These are phyloP conservation scores for Plebejus argus DNA, from an alignment of 2,888 invertebrate genomes.

Conservation along the genomic window DNA sequence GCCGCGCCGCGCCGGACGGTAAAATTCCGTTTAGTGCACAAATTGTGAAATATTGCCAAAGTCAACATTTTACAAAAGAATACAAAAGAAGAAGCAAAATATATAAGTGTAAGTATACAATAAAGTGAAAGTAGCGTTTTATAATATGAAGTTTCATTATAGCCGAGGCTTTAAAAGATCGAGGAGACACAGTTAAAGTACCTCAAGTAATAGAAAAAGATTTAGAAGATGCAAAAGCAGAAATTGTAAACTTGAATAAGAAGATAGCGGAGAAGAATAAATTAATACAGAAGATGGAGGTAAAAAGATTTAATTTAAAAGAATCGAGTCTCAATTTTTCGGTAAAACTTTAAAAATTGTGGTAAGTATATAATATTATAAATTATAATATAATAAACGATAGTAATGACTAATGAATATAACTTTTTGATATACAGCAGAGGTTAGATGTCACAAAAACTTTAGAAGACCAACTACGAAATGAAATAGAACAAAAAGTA, in stretches of 20 bases:
- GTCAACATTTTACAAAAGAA: no score
- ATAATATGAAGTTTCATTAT: not conserved
- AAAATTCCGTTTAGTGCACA: no score
- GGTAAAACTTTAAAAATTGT: not conserved
- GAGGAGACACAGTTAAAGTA: conserved; percentile 48
- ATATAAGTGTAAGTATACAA: not conserved
- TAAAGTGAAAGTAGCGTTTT: not conserved
- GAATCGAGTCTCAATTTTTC: not conserved
- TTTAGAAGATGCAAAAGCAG: conserved; percentile 50
- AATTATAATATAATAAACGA: no score
- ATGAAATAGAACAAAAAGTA: conserved; percentile 53
- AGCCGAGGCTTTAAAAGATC: conserved; percentile 39
- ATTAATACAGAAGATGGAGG: not conserved
- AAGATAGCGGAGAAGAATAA: conserved; percentile 1
- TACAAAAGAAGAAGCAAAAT: not conserved
- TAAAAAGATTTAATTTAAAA: not conserved
- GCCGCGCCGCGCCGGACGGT: no score
- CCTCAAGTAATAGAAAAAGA: conserved; percentile 46
- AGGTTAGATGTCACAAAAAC: conserved; percentile 52
- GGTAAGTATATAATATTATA: not conserved
- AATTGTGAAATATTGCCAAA: no score
- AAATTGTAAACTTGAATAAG: conserved; percentile 54
- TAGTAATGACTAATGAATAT: not conserved
- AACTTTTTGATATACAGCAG: conserved; percentile 44
- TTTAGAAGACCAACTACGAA: conserved; percentile 51